A percentile compares a stretch with the other conserved stretches of the same genome.
phyloP scores from a whole-genome alignment of 2,113 vertebrate genomes.

The Myocastor coypus region DNA sequence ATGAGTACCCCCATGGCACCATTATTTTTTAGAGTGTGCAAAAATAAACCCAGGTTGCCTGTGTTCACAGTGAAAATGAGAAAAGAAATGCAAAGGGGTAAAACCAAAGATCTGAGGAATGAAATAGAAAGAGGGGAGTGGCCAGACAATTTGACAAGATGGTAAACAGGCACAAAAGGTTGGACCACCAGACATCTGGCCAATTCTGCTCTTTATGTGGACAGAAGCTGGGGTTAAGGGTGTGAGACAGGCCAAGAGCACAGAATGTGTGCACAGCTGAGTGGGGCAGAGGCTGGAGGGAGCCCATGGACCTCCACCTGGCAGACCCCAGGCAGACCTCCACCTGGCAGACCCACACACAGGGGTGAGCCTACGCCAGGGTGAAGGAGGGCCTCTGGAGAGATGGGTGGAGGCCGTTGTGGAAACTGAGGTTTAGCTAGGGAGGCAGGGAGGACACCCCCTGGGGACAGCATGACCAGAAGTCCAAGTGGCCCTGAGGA shows the following conservation, averaged over 20 bases:
- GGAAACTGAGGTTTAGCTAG: neutral
- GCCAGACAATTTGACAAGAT: too few relatives aligned
- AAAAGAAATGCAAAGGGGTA: neutral
- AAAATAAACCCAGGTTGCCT: neutral
- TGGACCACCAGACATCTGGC: too few relatives aligned
- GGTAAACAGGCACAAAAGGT: rapidly evolving
- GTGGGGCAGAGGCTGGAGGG: too few relatives aligned
- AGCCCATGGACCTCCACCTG: neutral
- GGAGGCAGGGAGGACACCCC: neutral
- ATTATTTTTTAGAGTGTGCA: neutral
- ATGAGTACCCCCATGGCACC: rapidly evolving
- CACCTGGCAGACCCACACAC: neutral
- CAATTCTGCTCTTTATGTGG: neutral
- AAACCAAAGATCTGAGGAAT: neutral
- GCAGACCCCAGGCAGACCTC: neutral
- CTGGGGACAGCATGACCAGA: neutral
- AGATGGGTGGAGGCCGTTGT: neutral
- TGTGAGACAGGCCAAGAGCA: neutral
- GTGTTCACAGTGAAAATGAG: neutral
- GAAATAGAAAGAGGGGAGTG: neutral
- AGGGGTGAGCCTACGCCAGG: too few relatives aligned
- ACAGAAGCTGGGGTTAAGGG: neutral
- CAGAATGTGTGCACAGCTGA: neutral
- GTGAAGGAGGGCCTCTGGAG: neutral
- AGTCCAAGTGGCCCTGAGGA: neutral